phyloP scores from a whole-genome alignment of 1,140 invertebrate genomes.

The Drosophila pallidifrons region DNA sequence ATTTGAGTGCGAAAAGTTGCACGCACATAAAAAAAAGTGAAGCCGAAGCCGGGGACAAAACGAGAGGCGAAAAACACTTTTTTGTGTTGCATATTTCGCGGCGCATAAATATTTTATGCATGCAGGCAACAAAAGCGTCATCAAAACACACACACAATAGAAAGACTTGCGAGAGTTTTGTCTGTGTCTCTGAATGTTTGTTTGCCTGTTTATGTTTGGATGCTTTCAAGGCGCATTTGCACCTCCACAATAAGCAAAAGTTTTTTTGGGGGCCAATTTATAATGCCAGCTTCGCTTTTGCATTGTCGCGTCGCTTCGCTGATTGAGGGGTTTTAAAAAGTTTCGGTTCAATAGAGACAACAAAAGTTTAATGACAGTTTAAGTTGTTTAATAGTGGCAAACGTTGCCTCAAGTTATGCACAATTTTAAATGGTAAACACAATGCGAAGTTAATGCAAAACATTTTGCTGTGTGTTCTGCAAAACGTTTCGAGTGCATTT shows the following conservation, averaged over 20 bases:
- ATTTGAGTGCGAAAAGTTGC: slow-evolving; percentile 82
- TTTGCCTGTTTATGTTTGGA: slow-evolving; percentile 3
- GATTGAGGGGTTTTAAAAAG: slow-evolving; percentile 46
- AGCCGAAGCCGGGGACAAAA: slow-evolving; percentile 19
- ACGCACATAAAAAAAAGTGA: slow-evolving; percentile 58
- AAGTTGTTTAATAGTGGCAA: slow-evolving; percentile 71
- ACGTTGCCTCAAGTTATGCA: slow-evolving; percentile 22
- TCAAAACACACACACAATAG: slow-evolving; percentile 44
- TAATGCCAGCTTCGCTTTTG: slow-evolving; percentile 43
- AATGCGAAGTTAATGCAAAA: slow-evolving; percentile 6
- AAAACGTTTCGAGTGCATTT: neutral
- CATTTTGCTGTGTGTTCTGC: neutral
- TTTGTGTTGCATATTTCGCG: slow-evolving; percentile 75
- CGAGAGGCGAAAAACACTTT: slow-evolving; percentile 47
- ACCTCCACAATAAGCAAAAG: slow-evolving; percentile 63
- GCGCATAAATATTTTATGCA: slow-evolving; percentile 82
- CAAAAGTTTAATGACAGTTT: slow-evolving; percentile 84
- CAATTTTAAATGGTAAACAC: slow-evolving; percentile 45
- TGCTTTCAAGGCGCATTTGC: slow-evolving; percentile 62
- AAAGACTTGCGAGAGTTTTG: slow-evolving; percentile 27
- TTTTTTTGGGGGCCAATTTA: slow-evolving; percentile 62
- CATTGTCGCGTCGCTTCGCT: slow-evolving; percentile 33
- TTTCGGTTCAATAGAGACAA: slow-evolving; percentile 59
- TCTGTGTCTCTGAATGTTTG: slow-evolving; percentile 11
- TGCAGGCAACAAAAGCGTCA: slow-evolving; percentile 74